Evolutionary conservation across 2,888 invertebrate genomes (phyloP), one percentile per base, ranked within the genome.

Genomic region (Meliscaeva auricollis): DNA sequence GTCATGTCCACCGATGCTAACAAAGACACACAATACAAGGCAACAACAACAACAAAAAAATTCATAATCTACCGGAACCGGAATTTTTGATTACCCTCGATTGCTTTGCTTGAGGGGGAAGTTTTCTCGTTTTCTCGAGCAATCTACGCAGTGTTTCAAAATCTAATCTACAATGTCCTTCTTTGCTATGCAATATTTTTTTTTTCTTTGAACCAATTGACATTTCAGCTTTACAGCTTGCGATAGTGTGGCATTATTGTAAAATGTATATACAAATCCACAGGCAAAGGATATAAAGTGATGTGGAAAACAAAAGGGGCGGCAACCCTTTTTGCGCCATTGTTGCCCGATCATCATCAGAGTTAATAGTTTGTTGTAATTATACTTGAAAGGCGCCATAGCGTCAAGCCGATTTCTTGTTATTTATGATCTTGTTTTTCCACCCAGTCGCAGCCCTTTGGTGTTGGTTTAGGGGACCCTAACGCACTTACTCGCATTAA

Each of bases 341-440:
- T 74, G 69, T 62, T 62, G 30, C 46, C 64, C 76, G 76, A 81
- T 81, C 84, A 69, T 81, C 85, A 76, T 85, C 76, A 77, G 75
- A 81, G 76, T 85, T 77, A 85, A 85, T 85, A 85, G 81, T 81
- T 69, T 72, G 73, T 62, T 73, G 72, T 85, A 85, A 85, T 85
- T 81, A 26, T 26, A 76, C 81, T 81, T 72, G 73, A 77, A 84
- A 81, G 85, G 81, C 85, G 85, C 84, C 76, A 72, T 76, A 73
- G 60, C 80, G 68, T 66, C 81, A 85, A 81, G 54, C 70, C 62
- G 62, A 73, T 77, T 68, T 73, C 70, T 68, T 84, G 38, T 56
- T 58, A 54, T 84, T 72, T 68, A 60, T 66, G 50, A 64, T 66
- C n/a, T 70, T 74, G 62, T 76, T 82, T 54, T 48, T 66, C 13